Conservation (phyloP, 1,140 invertebrate species). For the Aplysia californica region DNA sequence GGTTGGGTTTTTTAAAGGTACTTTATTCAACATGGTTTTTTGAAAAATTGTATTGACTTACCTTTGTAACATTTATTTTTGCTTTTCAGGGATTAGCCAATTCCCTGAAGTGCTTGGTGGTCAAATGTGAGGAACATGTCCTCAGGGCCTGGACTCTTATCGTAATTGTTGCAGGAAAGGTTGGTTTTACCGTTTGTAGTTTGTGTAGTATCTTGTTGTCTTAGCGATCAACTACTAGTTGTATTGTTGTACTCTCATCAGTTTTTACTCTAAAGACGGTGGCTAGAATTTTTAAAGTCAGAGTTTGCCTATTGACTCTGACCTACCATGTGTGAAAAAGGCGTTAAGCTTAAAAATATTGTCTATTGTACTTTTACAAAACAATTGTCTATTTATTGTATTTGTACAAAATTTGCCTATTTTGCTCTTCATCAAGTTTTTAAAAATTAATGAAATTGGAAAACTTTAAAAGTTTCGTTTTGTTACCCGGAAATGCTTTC, state of each 20-base stretch:
- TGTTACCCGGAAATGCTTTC: not conserved
- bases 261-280: not conserved
- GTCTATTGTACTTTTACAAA: too few species aligned
- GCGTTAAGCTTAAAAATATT: too few species aligned
- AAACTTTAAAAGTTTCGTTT: too few species aligned
- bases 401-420: not conserved
- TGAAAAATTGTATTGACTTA: too few species aligned
- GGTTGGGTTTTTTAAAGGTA: not conserved
- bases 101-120: constrained; percentile 1
- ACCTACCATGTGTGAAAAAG: too few species aligned
- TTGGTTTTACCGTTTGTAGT: not conserved
- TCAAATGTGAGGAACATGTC: not conserved
- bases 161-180: constrained; percentile 11
- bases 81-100: constrained; percentile 4
- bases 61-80: too few species aligned
- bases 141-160: constrained; percentile 6
- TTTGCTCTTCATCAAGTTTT: not conserved
- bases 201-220: not conserved
- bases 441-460: too few species aligned
- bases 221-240: not conserved
- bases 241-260: not conserved
- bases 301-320: too few species aligned
- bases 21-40: too few species aligned
- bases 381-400: too few species aligned
- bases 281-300: too few species aligned